Evolutionary conservation across 2,113 vertebrate species (phyloP).

Genomic region (Alaudala cheleensis): DNA sequence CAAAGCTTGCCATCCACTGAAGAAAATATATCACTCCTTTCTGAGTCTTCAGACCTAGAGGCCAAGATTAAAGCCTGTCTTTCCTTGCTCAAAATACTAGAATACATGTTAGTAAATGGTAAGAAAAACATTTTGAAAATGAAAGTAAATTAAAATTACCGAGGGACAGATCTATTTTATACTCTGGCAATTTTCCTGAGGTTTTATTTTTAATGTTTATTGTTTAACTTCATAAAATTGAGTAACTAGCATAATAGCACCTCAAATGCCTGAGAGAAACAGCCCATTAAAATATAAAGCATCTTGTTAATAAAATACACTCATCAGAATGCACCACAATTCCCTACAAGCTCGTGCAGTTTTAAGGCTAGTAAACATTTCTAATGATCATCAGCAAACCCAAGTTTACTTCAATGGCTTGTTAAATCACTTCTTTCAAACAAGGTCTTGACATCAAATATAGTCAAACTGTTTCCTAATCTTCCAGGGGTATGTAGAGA

Average conservation of each 20-base stretch:
- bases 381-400: not conserved
- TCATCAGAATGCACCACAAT: not conserved
- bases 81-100: not conserved
- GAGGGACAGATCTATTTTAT: slow-evolving; percentile 35
- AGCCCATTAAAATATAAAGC: slow-evolving; percentile 49
- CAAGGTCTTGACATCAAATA: not conserved
- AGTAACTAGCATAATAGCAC: slow-evolving; percentile 28
- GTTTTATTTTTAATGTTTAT: slow-evolving; percentile 62
- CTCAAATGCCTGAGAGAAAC: slow-evolving; percentile 7
- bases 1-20: not conserved
- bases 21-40: not conserved
- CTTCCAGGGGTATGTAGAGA: not conserved
- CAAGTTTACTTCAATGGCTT: not conserved
- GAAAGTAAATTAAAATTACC: slow-evolving; percentile 9
- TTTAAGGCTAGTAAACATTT: not conserved
- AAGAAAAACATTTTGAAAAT: slow-evolving; percentile 16
- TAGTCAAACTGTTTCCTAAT: not conserved
- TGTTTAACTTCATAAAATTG: slow-evolving; percentile 62
- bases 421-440: not conserved
- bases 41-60: not conserved
- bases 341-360: not conserved
- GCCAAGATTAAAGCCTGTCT: not conserved
- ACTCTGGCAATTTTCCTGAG: slow-evolving; percentile 19
- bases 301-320: slow-evolving; percentile 42
- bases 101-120: not conserved